phyloP scores from a whole-genome alignment of 2,113 vertebrate genomes.

The Perccottus glenii region DNA sequence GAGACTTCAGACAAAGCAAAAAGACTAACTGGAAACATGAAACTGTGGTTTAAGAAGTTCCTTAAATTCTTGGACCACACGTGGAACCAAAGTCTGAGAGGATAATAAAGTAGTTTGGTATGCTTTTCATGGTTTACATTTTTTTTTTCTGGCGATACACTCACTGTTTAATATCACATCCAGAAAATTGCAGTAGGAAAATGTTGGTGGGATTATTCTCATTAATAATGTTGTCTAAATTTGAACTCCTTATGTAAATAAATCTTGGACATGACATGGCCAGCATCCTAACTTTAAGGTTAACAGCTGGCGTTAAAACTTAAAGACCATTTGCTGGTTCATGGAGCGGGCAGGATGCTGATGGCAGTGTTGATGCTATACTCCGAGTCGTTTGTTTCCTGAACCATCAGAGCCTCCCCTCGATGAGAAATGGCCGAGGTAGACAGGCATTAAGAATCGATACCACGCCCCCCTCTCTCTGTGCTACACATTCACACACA shows the following conservation, averaged over 20 bases:
- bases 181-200: no score
- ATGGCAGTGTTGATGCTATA: conserved; percentile 33
- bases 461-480: conserved; percentile 15
- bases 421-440: conserved; percentile 42
- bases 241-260: not conserved
- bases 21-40: conserved; percentile 55
- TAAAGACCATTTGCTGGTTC: conserved; percentile 30
- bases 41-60: conserved; percentile 64
- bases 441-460: conserved; percentile 48
- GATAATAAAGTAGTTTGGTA: no score
- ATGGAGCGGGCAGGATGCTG: conserved; percentile 18
- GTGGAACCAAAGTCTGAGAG: conserved; percentile 27
- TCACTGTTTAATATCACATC: no score
- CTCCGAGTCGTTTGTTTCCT: conserved; percentile 41
- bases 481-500: conserved; percentile 5
- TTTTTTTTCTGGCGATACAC: no score
- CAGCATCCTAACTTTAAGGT: conserved; percentile 1
- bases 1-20: conserved; percentile 53
- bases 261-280: not conserved
- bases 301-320: conserved; percentile 22
- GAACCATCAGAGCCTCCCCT: conserved; percentile 27
- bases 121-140: no score
- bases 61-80: conserved; percentile 42
- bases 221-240: no score
- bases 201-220: no score